Base-by-base conservation (phyloP, 1,140 invertebrate species). In the Drosophila littoralis region DNA sequence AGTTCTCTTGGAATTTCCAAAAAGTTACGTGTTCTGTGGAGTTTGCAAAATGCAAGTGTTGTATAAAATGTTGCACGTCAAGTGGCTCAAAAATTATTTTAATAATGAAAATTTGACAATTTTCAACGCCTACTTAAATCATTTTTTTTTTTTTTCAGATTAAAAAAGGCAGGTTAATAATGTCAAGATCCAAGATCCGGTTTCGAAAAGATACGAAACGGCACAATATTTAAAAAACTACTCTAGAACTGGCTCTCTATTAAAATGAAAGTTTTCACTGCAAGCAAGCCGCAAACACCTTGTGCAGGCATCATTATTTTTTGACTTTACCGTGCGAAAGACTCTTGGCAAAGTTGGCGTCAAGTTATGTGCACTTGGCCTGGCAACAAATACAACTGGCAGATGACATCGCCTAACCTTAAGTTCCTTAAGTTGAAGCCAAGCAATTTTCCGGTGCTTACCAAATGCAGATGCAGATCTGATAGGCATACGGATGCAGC, bases 401-500 rank as follows among this genome's bases (percentile, higher is more conserved):
- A 65, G 51, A 65, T 65, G 52, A 58, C 40, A 58, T 55, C 51
- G 55, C 45, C 52, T 55, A 46, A 9, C 64, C 42, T 9, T 7
- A 46, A 35, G 52, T 50, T 48, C 6, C 60, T 54, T 28, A 48
- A 64, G 60, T 60, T 52, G 40, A 54, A 35, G 35, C 33, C 59
- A 70, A 55, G 65, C 57, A 69, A 60, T 52, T 69, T 69, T 52
- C 46, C 38, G 66, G 51, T 57, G 42, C 51, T 66, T 63, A 40
- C 28, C 59, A 63, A 33, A 28, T 32, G 38, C 46, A 51, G 15
- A 51, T 40, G 51, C 64, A 52, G 33, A 8, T 36, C 35, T 36
- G 9, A 65, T 45, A 48, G 28, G 40, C 17, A 54, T 66, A 48
- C 38, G 40, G 35, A 45, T 66, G 51, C 64, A 67, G 54, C 38